Conservation (phyloP, 1,140 invertebrate species). For the Ladona fulva region DNA sequence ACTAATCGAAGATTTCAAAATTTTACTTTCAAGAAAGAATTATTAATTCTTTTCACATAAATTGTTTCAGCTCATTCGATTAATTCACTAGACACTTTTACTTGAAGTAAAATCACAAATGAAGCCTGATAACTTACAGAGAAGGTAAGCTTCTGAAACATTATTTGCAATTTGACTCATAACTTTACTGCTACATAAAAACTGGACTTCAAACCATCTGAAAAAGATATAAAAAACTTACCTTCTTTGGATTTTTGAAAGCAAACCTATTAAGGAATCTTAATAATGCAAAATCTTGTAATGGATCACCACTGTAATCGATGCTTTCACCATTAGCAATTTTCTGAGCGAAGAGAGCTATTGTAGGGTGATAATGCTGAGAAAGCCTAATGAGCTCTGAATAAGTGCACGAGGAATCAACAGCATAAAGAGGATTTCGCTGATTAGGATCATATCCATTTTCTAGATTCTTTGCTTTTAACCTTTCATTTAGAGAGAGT, state of each 20-base stretch:
- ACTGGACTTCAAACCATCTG: no score
- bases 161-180: no score
- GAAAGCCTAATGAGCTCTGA: slow-evolving; percentile 62
- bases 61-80: no score
- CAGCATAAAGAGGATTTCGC: slow-evolving; percentile 75
- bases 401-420: slow-evolving; percentile 56
- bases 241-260: slow-evolving; percentile 90
- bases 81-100: no score
- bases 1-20: no score
- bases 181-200: no score
- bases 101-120: no score
- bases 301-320: slow-evolving; percentile 81
- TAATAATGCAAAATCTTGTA: slow-evolving; percentile 82
- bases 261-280: slow-evolving; percentile 90
- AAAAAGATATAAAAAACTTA: background rate
- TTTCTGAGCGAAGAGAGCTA: slow-evolving; percentile 75
- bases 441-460: slow-evolving; percentile 57
- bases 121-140: no score
- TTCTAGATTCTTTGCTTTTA: slow-evolving; percentile 19
- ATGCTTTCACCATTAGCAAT: slow-evolving; percentile 65
- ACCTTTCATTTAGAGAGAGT: slow-evolving; percentile 16
- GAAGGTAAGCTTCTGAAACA: no score
- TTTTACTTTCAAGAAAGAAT: no score
- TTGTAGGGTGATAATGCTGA: slow-evolving; percentile 83
- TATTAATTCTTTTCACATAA: no score